Percentiles rank a stretch among this genome's conserved stretches.
phyloP scores from a whole-genome alignment of 2,113 vertebrate genomes.

The Arvicanthis niloticus region DNA sequence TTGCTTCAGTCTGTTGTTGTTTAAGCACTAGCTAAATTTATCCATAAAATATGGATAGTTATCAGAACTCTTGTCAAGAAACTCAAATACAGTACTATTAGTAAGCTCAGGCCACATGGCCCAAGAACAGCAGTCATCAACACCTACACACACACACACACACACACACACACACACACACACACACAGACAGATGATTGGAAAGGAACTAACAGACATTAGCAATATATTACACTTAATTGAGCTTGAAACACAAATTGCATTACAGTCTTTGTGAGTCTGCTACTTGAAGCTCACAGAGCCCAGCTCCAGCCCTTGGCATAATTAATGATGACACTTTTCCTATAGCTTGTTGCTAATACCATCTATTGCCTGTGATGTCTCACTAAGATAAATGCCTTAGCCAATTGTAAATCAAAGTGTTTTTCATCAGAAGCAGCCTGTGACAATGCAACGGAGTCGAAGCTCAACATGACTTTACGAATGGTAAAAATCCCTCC shows the following conservation, averaged over 20 bases:
- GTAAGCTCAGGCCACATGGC: neutral
- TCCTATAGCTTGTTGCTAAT: slow-evolving; percentile 43
- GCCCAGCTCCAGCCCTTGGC: neutral
- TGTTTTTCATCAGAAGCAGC: slow-evolving; percentile 60
- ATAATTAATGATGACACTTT: slow-evolving; percentile 72
- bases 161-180: neutral
- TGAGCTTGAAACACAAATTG: slow-evolving; percentile 66
- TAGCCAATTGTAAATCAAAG: slow-evolving; percentile 61
- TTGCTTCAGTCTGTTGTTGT: neutral
- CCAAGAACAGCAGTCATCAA: neutral
- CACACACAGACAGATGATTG: neutral
- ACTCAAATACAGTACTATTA: neutral
- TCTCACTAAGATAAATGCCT: slow-evolving; percentile 73
- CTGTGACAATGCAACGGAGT: slow-evolving; percentile 41
- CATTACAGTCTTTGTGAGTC: slow-evolving; percentile 55
- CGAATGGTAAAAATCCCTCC: slow-evolving; percentile 63
- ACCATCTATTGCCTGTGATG: slow-evolving; percentile 35
- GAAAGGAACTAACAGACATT: slow-evolving; percentile 43
- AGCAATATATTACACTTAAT: slow-evolving; percentile 56
- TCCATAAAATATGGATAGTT: neutral
- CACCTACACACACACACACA: neutral
- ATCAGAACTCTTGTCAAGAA: neutral
- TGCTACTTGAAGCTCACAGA: slow-evolving; percentile 56
- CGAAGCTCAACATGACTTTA: slow-evolving; percentile 63
- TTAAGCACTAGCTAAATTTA: neutral